Evolutionary conservation across 2,888 invertebrate genomes (phyloP), one percentile per base, ranked within the genome.

Genomic region (Troides helena): DNA sequence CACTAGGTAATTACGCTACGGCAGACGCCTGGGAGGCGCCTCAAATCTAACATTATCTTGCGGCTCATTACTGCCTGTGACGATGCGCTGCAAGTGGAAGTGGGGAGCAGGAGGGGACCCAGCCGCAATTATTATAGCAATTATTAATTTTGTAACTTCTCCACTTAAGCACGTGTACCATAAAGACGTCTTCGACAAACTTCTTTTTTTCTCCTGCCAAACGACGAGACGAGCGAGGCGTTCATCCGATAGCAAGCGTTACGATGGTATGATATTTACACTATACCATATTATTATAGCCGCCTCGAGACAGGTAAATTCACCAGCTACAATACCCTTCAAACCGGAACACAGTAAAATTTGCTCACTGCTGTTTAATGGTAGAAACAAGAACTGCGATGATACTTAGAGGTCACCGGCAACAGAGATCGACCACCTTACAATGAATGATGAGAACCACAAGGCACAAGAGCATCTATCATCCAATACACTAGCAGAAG

Each of bases 1-100:
- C 92, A 92, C 89, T 86, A 85, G 89, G 88, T 92, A 91, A 92
- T 92, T 92, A 92, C 88, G 86, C 82, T 87, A 81, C 77, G 79
- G 84, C 81, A 86, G 85, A 86, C 85, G 85, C 78, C 84, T 80
- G 76, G 78, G 78, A 83, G 85, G 85, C 87, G 88, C 85, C 84
- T 85, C 84, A 86, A 86, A 89, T 87, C 85, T 85, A 87, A 86
- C 86, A 85, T 87, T 89, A 87, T 89, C 86, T 85, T 82, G 77
- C 58, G 69, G 75, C 82, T 85, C 82, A 82, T 85, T 86, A 84
- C 82, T 77, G 78, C 79, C 74, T 80, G 77, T 76, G 78, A 80
- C 74, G 74, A 73, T 74, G 69, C 71, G 66, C 74, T 59, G 46
- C 46, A 46, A 46, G 46, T 46, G 46, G 46, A 12, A 46, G 12